Evolutionary conservation across 2,888 invertebrate genomes (phyloP).

Genomic region (Drosophila cyrtoloma): DNA sequence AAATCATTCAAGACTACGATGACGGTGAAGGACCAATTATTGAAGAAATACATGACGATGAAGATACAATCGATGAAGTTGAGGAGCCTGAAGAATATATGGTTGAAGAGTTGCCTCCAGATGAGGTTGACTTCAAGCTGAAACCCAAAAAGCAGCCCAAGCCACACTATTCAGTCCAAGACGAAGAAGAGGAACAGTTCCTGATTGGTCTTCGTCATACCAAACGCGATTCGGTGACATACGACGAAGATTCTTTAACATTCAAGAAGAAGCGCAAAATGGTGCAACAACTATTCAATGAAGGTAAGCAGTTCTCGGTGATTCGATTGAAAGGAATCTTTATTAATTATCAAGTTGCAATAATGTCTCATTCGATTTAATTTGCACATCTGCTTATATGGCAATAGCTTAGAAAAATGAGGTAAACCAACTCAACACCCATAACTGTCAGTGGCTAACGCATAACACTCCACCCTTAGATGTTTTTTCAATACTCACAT

Average conservation of each 20-base stretch:
- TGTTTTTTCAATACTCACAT: slow-evolving; percentile 14
- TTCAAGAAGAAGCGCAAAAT: slow-evolving; percentile 90
- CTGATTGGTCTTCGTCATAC: slow-evolving; percentile 86
- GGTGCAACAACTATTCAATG: slow-evolving; percentile 87
- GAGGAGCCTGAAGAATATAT: slow-evolving; percentile 86
- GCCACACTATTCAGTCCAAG: slow-evolving; percentile 86
- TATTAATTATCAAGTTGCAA: slow-evolving; percentile 30
- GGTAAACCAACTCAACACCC: slow-evolving; percentile 76
- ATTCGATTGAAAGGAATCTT: not conserved
- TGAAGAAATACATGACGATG: slow-evolving; percentile 88
- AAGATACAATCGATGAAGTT: slow-evolving; percentile 86
- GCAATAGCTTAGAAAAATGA: slow-evolving; percentile 84
- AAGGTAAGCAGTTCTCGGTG: slow-evolving; percentile 75
- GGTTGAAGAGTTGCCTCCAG: slow-evolving; percentile 87
- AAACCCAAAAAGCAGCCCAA: slow-evolving; percentile 85
- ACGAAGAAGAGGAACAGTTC: slow-evolving; percentile 87
- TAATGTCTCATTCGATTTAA: slow-evolving; percentile 47
- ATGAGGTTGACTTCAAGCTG: slow-evolving; percentile 85
- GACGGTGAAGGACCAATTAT: slow-evolving; percentile 87
- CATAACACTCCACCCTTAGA: slow-evolving; percentile 45
- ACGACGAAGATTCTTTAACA: slow-evolving; percentile 89
- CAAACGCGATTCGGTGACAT: slow-evolving; percentile 86
- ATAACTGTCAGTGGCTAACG: slow-evolving; percentile 77
- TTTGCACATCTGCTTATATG: slow-evolving; percentile 83
- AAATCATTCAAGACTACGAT: slow-evolving; percentile 88